phyloP scores from a whole-genome alignment of 2,888 invertebrate genomes.

The Torymus texanus region DNA sequence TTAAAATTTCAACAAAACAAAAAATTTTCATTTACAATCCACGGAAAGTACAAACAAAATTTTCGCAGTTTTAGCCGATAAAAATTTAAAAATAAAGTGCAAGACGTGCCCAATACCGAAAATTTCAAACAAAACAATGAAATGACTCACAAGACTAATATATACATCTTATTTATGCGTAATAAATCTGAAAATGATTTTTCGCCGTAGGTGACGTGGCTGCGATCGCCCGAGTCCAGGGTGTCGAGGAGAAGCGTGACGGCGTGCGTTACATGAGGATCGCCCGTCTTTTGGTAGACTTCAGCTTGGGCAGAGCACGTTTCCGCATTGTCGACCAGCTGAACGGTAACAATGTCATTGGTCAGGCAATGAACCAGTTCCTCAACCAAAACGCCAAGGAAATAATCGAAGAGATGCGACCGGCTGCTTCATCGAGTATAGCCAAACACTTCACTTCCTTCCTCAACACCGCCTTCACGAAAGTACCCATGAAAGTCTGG shows the following conservation, averaged over 20 bases:
- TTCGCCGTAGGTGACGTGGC: conserved; percentile 81
- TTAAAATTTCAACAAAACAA: too few species aligned
- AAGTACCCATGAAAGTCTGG: conserved; percentile 84
- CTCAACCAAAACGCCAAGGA: conserved; percentile 87
- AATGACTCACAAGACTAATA: too few species aligned
- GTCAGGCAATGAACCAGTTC: conserved; percentile 90
- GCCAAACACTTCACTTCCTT: conserved; percentile 85
- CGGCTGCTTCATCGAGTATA: conserved; percentile 84
- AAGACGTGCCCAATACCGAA: too few species aligned
- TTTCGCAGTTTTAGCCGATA: too few species aligned
- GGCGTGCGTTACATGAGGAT: conserved; percentile 82
- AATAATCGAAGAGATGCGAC: conserved; percentile 89
- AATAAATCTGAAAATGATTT: background rate
- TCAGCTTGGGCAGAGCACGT: conserved; percentile 82
- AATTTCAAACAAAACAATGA: too few species aligned
- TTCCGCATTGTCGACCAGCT: conserved; percentile 85
- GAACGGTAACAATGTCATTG: conserved; percentile 86
- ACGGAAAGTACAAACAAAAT: too few species aligned
- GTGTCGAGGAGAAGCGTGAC: conserved; percentile 80
- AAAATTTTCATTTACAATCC: too few species aligned
- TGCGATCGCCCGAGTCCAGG: conserved; percentile 83
- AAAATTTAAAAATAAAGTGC: too few species aligned
- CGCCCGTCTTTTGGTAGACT: conserved; percentile 82
- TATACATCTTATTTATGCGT: background rate
- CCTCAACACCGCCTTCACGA: conserved; percentile 84